phyloP scores from a whole-genome alignment of 2,797 vertebrate species.

The Crocidura indochinensis region DNA sequence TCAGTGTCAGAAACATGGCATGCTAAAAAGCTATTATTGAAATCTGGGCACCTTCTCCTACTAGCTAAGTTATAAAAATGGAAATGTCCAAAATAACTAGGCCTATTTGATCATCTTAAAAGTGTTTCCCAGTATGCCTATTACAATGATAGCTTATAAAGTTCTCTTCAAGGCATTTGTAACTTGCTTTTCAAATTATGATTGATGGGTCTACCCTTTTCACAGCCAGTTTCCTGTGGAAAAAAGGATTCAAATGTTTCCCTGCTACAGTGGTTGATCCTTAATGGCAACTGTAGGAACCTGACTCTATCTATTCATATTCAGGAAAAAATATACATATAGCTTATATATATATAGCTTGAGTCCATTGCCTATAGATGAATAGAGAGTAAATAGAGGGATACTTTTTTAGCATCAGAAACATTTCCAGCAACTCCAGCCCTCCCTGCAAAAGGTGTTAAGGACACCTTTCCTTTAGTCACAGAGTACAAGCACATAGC shows the following conservation, averaged over 20 bases:
- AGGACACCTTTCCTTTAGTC: constrained; percentile 76
- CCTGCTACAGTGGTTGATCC: not conserved
- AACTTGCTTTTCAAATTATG: constrained; percentile 63
- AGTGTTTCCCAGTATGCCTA: not conserved
- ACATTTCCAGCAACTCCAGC: constrained; percentile 71
- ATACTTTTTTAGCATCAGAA: constrained; percentile 48
- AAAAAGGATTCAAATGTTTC: constrained; percentile 61
- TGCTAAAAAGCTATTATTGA: constrained; percentile 63
- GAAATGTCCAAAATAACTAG: constrained; percentile 63
- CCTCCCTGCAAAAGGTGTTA: constrained; percentile 30
- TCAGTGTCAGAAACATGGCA: constrained; percentile 58
- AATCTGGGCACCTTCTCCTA: constrained; percentile 27
- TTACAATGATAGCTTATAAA: constrained; percentile 38
- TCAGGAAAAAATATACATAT: constrained; percentile 61
- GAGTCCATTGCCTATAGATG: constrained; percentile 28
- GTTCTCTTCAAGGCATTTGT: not conserved
- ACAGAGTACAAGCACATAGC: constrained; percentile 37
- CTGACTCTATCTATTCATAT: constrained; percentile 44
- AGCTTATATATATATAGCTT: not conserved
- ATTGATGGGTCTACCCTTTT: constrained; percentile 42
- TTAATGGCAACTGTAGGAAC: constrained; percentile 7
- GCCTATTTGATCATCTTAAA: constrained; percentile 19
- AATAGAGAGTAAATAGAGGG: not conserved
- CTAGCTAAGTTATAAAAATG: constrained; percentile 60
- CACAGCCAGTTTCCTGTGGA: constrained; percentile 2